These are phyloP conservation scores for Enoplosus armatus DNA, from an alignment of 2,797 vertebrate species.

Conservation along the genomic window DNA sequence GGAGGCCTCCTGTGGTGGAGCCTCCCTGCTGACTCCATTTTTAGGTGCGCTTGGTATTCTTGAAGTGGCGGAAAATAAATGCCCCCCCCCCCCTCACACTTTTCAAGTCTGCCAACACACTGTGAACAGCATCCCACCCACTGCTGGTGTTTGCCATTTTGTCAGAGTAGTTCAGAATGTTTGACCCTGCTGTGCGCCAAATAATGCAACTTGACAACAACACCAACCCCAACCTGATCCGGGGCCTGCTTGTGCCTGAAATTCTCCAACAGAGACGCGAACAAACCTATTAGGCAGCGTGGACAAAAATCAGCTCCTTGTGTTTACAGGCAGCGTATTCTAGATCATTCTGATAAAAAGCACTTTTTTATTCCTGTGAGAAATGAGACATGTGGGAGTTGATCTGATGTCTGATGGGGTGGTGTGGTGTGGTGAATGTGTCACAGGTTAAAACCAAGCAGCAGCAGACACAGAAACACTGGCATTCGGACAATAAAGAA, in stretches of 20 bases:
- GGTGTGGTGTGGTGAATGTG: slow-evolving; percentile 40
- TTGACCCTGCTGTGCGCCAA: slow-evolving; percentile 59
- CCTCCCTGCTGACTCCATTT: slow-evolving; percentile 31
- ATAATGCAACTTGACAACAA: slow-evolving; percentile 53
- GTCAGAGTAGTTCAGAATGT: slow-evolving; percentile 67
- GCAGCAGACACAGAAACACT: slow-evolving; percentile 9
- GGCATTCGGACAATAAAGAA: slow-evolving; percentile 11
- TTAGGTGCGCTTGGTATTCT: slow-evolving; percentile 24
- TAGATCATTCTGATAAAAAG: slow-evolving; percentile 25
- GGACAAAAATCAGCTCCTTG: neutral
- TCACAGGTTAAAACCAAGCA: slow-evolving; percentile 5
- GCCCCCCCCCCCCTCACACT: neutral
- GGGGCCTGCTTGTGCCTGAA: neutral
- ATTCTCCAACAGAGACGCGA: neutral
- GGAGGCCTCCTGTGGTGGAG: slow-evolving; percentile 46
- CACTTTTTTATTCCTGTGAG: neutral
- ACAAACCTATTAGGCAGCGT: neutral
- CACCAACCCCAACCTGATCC: neutral
- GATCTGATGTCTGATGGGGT: slow-evolving; percentile 37
- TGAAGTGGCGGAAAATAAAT: slow-evolving; percentile 32
- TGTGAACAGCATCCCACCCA: slow-evolving; percentile 33
- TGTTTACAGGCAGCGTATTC: slow-evolving; percentile 13
- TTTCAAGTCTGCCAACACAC: slow-evolving; percentile 36
- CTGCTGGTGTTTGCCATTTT: slow-evolving; percentile 47
- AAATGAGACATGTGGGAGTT: slow-evolving; percentile 35